Evolutionary conservation across 2,888 invertebrate genomes (phyloP).

Genomic region (Drosophila crucigera): DNA sequence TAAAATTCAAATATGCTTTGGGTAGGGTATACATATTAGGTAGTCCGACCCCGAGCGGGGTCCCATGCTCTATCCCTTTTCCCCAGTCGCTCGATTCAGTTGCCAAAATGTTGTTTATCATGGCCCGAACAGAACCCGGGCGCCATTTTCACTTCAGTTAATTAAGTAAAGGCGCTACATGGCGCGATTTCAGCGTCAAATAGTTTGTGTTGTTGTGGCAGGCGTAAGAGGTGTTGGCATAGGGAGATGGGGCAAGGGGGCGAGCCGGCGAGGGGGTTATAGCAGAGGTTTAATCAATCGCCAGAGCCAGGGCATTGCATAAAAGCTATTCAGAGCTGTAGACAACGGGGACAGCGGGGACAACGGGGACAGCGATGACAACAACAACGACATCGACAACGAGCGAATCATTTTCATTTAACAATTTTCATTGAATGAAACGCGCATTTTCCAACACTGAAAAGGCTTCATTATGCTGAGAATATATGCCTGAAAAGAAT

Average conservation of each 20-base stretch:
- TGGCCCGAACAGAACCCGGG: conserved; percentile 56
- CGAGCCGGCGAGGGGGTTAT: conserved; percentile 9
- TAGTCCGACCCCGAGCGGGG: neutral
- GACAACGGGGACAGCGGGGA: conserved; percentile 21
- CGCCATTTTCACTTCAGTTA: conserved; percentile 80
- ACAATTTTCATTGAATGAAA: conserved; percentile 77
- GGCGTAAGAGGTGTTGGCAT: neutral
- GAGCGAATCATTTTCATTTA: conserved; percentile 75
- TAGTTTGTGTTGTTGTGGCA: conserved; percentile 9
- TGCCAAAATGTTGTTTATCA: conserved; percentile 73
- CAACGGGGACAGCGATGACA: conserved; percentile 22
- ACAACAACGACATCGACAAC: conserved; percentile 31
- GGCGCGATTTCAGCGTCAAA: conserved; percentile 21
- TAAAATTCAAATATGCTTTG: neutral
- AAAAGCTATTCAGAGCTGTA: conserved; percentile 47
- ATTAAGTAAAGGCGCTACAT: conserved; percentile 72
- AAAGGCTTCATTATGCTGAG: conserved; percentile 67
- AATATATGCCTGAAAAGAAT: conserved; percentile 11
- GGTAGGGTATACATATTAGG: conserved; percentile 30
- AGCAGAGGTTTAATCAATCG: conserved; percentile 67
- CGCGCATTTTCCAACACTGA: conserved; percentile 75
- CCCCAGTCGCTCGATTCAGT: neutral
- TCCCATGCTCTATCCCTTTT: neutral
- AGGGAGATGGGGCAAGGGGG: conserved; percentile 7
- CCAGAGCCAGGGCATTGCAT: conserved; percentile 35